Conservation (phyloP, 2,888 invertebrate species). For the Punctoribates punctum region DNA sequence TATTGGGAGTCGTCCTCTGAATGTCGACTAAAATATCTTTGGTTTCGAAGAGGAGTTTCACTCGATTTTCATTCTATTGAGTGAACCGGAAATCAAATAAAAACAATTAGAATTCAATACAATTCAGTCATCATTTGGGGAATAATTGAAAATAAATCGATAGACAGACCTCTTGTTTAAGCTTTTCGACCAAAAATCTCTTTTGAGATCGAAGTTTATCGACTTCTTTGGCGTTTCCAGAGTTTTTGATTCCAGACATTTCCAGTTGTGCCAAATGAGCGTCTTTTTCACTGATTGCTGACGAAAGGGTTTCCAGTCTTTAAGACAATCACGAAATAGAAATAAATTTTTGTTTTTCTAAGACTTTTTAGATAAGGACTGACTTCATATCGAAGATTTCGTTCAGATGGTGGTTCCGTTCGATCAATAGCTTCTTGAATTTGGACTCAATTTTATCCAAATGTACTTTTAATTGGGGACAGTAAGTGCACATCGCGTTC, state of each 20-base stretch:
- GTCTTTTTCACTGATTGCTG: slow-evolving; percentile 81
- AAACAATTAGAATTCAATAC: neutral
- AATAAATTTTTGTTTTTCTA: neutral
- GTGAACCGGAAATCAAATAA: neutral
- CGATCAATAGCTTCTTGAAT: slow-evolving; percentile 61
- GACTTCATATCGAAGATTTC: slow-evolving; percentile 77
- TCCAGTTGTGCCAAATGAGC: slow-evolving; percentile 78
- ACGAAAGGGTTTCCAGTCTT: slow-evolving; percentile 78
- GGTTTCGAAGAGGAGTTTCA: slow-evolving; percentile 49
- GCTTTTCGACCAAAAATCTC: slow-evolving; percentile 65
- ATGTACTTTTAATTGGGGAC: slow-evolving; percentile 63
- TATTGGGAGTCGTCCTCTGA: slow-evolving; percentile 26
- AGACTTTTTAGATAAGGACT: neutral
- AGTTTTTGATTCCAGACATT: slow-evolving; percentile 64
- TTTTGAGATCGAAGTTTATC: slow-evolving; percentile 67
- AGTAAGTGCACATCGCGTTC: slow-evolving; percentile 65
- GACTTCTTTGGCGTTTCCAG: slow-evolving; percentile 64
- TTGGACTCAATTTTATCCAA: slow-evolving; percentile 64
- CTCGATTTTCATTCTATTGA: slow-evolving; percentile 50
- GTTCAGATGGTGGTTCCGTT: slow-evolving; percentile 66
- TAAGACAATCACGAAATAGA: slow-evolving; percentile 45
- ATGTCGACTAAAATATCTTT: slow-evolving; percentile 43
- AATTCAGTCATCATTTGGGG: neutral
- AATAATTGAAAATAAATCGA: neutral
- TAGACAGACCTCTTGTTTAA: slow-evolving; percentile 65